These are phyloP conservation scores for Ariolimax columbianus DNA, from an alignment of 2,888 invertebrate genomes.

Conservation along the genomic window DNA sequence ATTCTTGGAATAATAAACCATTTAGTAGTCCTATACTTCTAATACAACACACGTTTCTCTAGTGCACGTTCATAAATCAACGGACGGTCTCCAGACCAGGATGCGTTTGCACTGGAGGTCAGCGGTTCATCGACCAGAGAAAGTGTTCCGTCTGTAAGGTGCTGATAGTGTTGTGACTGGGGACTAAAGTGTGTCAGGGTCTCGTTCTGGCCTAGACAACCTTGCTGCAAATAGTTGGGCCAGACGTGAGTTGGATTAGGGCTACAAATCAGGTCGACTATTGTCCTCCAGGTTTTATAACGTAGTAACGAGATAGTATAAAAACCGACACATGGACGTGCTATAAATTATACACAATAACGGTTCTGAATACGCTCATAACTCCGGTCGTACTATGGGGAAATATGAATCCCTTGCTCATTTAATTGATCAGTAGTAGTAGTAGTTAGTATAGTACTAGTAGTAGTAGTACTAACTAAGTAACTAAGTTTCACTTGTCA, in stretches of 20 bases:
- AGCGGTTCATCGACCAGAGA: neutral
- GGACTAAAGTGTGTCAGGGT: conserved; percentile 62
- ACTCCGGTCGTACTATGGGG: neutral
- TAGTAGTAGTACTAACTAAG: too few species aligned
- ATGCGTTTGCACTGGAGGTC: neutral
- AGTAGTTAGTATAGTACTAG: too few species aligned
- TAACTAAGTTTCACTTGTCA: too few species aligned
- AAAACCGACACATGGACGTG: neutral
- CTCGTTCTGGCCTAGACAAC: conserved; percentile 65
- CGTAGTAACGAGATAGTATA: neutral
- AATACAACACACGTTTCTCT: too few species aligned
- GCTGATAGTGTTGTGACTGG: conserved; percentile 35
- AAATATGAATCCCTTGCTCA: too few species aligned
- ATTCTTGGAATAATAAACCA: neutral
- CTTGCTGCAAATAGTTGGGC: conserved; percentile 38
- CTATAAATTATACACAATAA: neutral
- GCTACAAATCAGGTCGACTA: conserved; percentile 32
- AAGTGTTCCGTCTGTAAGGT: neutral
- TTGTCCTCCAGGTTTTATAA: neutral
- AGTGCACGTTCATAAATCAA: neutral
- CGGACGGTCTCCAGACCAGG: neutral
- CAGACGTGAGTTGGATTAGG: conserved; percentile 26
- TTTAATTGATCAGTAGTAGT: too few species aligned
- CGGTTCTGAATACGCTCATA: neutral
- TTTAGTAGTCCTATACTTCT: too few species aligned